Percentiles rank a stretch among this genome's conserved stretches.
phyloP scores from a whole-genome alignment of 1,140 invertebrate species.

The Diorhabda carinulata region DNA sequence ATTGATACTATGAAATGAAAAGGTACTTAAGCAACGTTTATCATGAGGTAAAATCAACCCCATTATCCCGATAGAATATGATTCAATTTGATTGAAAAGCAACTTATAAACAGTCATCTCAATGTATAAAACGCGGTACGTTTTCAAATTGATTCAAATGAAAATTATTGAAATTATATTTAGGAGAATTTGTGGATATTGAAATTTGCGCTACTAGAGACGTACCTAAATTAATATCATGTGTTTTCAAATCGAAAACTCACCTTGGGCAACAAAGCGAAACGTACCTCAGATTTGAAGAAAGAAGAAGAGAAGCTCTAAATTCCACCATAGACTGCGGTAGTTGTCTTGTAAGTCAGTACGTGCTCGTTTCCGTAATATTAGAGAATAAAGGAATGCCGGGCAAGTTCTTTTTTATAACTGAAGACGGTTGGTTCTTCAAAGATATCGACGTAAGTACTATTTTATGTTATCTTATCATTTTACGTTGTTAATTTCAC shows the following conservation, averaged over 20 bases:
- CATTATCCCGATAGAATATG: no score
- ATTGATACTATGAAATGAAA: no score
- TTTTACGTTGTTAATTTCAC: no score
- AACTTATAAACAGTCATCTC: no score
- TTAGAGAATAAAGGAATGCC: constrained; percentile 33
- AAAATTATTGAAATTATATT: neutral
- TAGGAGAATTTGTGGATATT: constrained; percentile 25
- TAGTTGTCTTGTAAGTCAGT: constrained; percentile 30
- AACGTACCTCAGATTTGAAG: constrained; percentile 15
- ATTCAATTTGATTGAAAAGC: no score
- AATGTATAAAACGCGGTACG: no score
- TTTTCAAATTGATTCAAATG: no score
- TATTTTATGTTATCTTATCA: neutral
- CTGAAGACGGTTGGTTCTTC: constrained; percentile 33
- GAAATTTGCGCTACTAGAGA: constrained; percentile 23
- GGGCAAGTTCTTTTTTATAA: constrained; percentile 36
- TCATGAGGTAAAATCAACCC: no score
- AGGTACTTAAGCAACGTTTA: no score
- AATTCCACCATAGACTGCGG: constrained; percentile 39
- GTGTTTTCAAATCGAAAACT: constrained; percentile 15
- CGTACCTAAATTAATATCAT: constrained; percentile 21
- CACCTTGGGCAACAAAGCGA: neutral
- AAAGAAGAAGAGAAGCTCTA: constrained; percentile 24
- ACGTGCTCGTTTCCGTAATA: constrained; percentile 26
- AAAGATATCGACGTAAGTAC: constrained; percentile 26